These are phyloP conservation scores for Thamnophis sirtalis DNA, from an alignment of 2,113 vertebrate genomes.

Conservation along the genomic window DNA sequence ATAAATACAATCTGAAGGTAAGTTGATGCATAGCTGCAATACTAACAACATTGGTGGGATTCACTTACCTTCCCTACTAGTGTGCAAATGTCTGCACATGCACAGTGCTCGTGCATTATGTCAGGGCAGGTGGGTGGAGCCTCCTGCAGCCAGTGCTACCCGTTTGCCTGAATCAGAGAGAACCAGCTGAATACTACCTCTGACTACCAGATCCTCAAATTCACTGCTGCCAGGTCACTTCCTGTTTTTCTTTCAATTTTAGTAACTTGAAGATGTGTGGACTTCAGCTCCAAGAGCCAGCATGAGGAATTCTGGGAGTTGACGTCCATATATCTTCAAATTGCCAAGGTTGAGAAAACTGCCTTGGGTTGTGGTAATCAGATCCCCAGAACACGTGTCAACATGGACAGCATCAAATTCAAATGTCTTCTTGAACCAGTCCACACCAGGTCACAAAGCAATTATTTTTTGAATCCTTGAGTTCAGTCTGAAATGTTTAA, in stretches of 20 bases:
- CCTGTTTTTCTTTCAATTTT: neutral
- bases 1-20: neutral
- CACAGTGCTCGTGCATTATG: too few species aligned
- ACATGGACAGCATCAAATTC: neutral
- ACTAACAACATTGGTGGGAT: neutral
- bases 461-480: neutral
- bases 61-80: too few species aligned
- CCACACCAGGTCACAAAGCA: neutral
- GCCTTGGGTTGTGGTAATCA: neutral
- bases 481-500: neutral
- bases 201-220: neutral
- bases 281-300: neutral
- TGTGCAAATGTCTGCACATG: too few species aligned
- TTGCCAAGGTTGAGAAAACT: neutral
- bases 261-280: neutral
- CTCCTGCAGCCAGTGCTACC: too few species aligned
- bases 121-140: too few species aligned
- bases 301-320: neutral
- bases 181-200: too few species aligned
- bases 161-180: too few species aligned
- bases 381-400: neutral
- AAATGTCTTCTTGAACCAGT: neutral
- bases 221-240: neutral
- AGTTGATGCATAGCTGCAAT: neutral
- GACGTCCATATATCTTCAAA: neutral